Conservation (phyloP, 2,113 vertebrate genomes). For the Otis tarda region DNA sequence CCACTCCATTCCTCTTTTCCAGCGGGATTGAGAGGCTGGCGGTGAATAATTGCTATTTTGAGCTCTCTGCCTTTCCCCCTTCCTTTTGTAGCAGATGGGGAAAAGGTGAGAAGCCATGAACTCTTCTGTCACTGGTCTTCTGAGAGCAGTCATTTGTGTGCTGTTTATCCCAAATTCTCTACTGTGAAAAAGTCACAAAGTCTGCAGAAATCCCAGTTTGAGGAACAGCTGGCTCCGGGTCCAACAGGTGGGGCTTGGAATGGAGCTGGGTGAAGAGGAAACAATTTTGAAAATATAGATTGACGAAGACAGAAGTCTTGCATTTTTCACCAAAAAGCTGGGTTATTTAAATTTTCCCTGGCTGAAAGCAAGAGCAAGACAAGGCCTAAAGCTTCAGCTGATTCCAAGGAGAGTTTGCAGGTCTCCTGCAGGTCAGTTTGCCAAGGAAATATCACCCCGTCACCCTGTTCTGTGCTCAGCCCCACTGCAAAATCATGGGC, state of each 20-base stretch:
- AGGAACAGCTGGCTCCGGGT: neutral
- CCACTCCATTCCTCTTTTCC: neutral
- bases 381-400: neutral
- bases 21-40: neutral
- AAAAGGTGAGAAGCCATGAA: neutral
- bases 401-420: neutral
- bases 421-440: neutral
- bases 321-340: neutral
- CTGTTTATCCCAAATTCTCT: neutral
- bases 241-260: neutral
- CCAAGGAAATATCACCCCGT: neutral
- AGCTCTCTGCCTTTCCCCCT: neutral
- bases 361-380: neutral
- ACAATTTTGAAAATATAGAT: neutral
- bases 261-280: neutral
- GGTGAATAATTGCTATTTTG: neutral
- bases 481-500: neutral
- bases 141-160: neutral
- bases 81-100: neutral
- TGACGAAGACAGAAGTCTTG: too few relatives aligned
- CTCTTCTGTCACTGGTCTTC: neutral
- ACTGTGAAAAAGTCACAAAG: neutral
- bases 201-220: neutral
- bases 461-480: neutral
- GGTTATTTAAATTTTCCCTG: neutral